Base-by-base conservation (phyloP, 2,888 invertebrate genomes). In the Podotricha telesiphe region DNA sequence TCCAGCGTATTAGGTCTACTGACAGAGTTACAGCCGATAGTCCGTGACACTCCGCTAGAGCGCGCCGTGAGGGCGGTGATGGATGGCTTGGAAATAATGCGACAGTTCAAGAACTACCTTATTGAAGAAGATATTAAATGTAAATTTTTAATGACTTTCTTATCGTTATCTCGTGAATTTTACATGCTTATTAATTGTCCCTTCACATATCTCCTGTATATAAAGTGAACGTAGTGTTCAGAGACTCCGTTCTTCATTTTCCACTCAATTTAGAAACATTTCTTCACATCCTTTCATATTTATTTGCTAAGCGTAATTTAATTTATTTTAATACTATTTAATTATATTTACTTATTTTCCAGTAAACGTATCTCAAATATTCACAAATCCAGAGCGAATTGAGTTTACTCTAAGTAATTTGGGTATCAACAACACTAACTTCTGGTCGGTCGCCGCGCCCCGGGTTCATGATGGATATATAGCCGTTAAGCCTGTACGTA, bases 381-480 rank as follows among this genome's bases (percentile, higher is more conserved):
- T 91, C 75, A 77, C 82, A 0, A 76, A 81, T 53, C 77, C 82
- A 0, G 86, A 86, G 0, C 75, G 73, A 0, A 70, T 92, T 59
- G 89, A 91, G 75, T 1, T 69, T 0, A 80, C 76, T 0, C 77
- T 93, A 28, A 75, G 71, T 17, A 70, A 72, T 0, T 78, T 87
- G 0, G 92, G 91, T 17, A 83, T 92, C 75, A 92, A 92, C 77
- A 86, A 91, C 77, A 91, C 92, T 47, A 88, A 90, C 78, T 91
- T 92, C 82, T 93, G 91, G 92, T 90, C 90, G 0, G 68, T 90
- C 53, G 90, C 91, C 6, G 91, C 90, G 1, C 88, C 89, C 1
- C 76, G 85, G 15, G 77, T 92, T 11, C 82, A 82, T 4, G 80
- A 80, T 0, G 92, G 92, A 2, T 70, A 83, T n/a, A 74, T 92